A percentile compares a stretch with the other conserved stretches of the same genome.
These are phyloP conservation scores for Drosophila kohkoa DNA, from an alignment of 1,140 invertebrate genomes.

Conservation along the genomic window DNA sequence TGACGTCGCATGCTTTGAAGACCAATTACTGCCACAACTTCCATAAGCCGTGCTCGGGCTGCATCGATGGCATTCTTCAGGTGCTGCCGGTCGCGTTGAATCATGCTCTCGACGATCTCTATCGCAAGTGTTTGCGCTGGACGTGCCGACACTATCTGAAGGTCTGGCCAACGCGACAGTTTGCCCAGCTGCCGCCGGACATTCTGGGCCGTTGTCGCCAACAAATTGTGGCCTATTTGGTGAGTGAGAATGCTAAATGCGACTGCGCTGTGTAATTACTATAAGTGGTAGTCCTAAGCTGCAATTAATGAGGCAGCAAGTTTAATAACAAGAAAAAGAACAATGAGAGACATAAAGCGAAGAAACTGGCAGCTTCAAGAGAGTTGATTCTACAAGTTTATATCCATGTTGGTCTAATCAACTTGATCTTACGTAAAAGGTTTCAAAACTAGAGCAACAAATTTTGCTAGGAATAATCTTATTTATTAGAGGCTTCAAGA, in stretches of 20 bases:
- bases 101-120: constrained; percentile 94
- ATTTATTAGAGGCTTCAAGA: no score
- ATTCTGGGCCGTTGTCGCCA: constrained; percentile 93
- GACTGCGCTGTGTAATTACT: no score
- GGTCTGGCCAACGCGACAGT: constrained; percentile 94
- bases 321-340: no score
- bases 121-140: constrained; percentile 93
- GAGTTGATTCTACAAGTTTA: no score
- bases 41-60: constrained; percentile 90
- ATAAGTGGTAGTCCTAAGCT: no score
- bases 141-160: constrained; percentile 93
- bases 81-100: constrained; percentile 92
- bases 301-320: no score
- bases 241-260: constrained; percentile 37
- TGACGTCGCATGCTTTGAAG: constrained; percentile 94
- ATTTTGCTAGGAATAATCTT: no score
- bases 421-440: no score
- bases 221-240: constrained; percentile 88
- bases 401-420: no score
- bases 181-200: constrained; percentile 92
- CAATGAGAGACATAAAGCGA: no score
- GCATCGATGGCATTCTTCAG: constrained; percentile 92
- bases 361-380: no score
- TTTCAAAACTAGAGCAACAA: no score
- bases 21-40: constrained; percentile 94